Evolutionary conservation across 2,797 vertebrate genomes (phyloP).

Genomic region (Urocyon cinereoargenteus): DNA sequence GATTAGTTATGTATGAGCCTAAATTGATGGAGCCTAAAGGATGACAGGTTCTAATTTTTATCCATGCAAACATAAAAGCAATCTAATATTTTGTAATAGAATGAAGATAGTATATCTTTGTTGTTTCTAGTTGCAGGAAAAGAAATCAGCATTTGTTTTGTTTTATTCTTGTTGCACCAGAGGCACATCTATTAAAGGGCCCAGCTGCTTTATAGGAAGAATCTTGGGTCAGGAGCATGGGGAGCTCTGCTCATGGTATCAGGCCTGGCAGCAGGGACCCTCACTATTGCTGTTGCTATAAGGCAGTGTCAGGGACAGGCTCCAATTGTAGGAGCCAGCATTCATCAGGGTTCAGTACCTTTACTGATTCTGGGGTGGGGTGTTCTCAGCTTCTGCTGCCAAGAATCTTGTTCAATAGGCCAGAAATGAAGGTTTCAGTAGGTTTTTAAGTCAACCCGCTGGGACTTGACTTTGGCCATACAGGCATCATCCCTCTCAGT

Average conservation of each 20-base stretch:
- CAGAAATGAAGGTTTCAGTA: conserved; percentile 92
- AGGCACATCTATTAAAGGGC: conserved; percentile 61
- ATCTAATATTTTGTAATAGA: background rate
- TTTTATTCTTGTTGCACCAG: conserved; percentile 38
- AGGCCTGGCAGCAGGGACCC: conserved; percentile 46
- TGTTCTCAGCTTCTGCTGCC: conserved; percentile 95
- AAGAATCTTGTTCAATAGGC: conserved; percentile 93
- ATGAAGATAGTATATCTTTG: background rate
- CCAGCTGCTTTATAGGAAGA: background rate
- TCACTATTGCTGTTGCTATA: conserved; percentile 57
- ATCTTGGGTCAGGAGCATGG: background rate
- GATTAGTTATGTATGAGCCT: background rate
- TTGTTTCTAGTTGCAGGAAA: background rate
- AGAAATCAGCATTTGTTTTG: background rate
- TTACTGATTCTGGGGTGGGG: conserved; percentile 94
- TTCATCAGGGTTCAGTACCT: conserved; percentile 28
- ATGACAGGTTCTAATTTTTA: background rate
- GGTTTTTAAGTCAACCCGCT: conserved; percentile 94
- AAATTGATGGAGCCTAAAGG: background rate
- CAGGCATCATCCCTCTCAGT: conserved; percentile 92
- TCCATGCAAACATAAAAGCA: background rate
- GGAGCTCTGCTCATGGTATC: conserved; percentile 24
- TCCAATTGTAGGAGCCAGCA: background rate
- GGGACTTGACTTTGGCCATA: conserved; percentile 92
- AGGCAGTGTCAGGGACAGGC: background rate